Conservation (phyloP, 2,797 vertebrate species). For the Labeo calbasu region DNA sequence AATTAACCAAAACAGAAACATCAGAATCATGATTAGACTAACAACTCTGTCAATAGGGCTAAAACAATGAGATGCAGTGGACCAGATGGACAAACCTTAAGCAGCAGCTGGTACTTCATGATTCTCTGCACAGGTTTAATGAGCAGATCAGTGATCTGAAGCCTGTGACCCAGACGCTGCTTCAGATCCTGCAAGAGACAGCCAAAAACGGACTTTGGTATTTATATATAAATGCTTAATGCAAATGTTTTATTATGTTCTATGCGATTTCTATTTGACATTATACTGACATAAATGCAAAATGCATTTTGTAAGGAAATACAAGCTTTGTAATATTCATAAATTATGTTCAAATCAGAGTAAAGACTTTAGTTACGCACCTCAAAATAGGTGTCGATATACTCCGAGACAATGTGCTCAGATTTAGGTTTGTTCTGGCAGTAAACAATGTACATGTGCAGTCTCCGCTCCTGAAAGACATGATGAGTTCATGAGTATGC, state of each 20-base stretch:
- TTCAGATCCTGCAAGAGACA: slow-evolving; percentile 86
- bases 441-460: slow-evolving; percentile 99
- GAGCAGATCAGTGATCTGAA: slow-evolving; percentile 93
- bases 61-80: slow-evolving; percentile 44
- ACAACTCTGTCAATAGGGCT: neutral
- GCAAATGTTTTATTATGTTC: neutral
- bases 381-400: slow-evolving; percentile 98
- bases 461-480: slow-evolving; percentile 86
- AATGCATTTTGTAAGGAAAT: neutral
- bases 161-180: slow-evolving; percentile 90
- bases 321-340: neutral
- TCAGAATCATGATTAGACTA: neutral
- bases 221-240: neutral
- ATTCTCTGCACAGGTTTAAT: slow-evolving; percentile 97
- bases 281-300: neutral
- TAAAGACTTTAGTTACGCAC: slow-evolving; percentile 69
- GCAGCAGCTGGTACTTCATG: slow-evolving; percentile 97
- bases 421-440: slow-evolving; percentile 99
- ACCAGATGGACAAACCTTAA: slow-evolving; percentile 84
- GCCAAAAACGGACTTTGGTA: neutral
- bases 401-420: slow-evolving; percentile 96
- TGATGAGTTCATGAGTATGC: neutral
- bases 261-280: too few species aligned
- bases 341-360: neutral
- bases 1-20: neutral